Evolutionary conservation across 2,113 vertebrate genomes (phyloP), one percentile per base, ranked within the genome.

Genomic region (Scomber colias): DNA sequence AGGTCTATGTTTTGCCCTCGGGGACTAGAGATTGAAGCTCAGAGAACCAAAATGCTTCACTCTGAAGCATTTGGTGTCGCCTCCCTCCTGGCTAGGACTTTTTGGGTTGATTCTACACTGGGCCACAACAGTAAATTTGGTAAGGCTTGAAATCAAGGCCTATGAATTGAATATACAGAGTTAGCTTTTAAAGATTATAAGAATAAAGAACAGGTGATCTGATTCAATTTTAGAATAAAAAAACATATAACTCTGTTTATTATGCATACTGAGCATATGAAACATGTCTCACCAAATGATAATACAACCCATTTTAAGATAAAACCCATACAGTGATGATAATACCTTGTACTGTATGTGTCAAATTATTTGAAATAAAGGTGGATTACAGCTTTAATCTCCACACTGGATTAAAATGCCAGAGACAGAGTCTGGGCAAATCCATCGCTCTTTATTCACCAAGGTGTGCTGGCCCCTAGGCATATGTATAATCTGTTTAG

Each of bases 371-470:
- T 82, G 59, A 87, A 81, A 92, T 82, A 63, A 79, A 81, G 87
- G 82, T 90, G 85, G 87, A 92, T 92, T 90, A 90, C 65, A 57
- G 67, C 71, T 84, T 87, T 89, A 92, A 94, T 92, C 90, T 89
- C 69, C 85, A 72, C 81, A 83, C 87, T 95, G 59, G 95, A 94
- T 95, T 92, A 94, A 90, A 83, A 77, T 82, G 83, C 91, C 92
- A 89, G 82, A 89, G 85, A 93, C 83, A 91, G 81, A 92, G 89
- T 88, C 89, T 89, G 77, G 63, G 88, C 86, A 95, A 95, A 94
- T 91, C 88, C 85, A 92, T 91, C 85, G 84, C 92, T 95, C 95
- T 95, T 77, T 77, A 87, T 90, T 87, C 84, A 82, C 62, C 4
- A 50, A 87, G 84, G 75, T 91, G 85, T 62, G 79, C 35, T 79